These are phyloP conservation scores for Macrophya alboannulata DNA, from an alignment of 2,888 invertebrate genomes.

Conservation along the genomic window DNA sequence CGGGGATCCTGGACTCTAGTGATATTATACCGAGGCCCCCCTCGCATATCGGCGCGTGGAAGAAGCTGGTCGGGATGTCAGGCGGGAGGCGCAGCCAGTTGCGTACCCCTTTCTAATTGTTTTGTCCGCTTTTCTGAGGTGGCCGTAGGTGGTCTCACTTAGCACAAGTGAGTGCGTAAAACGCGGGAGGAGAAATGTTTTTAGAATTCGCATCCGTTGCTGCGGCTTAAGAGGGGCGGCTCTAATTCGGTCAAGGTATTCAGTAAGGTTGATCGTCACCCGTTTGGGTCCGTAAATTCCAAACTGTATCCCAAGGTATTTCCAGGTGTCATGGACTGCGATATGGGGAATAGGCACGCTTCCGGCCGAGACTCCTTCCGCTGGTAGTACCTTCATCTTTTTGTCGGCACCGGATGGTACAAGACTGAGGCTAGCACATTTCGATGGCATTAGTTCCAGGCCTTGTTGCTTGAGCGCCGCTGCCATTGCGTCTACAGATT, in stretches of 20 bases:
- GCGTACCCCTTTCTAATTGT: constrained; percentile 68
- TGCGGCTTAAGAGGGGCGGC: constrained; percentile 76
- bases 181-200: constrained; percentile 75
- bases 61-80: constrained; percentile 70
- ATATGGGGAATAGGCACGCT: constrained; percentile 62
- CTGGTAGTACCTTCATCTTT: not conserved
- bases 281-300: constrained; percentile 70
- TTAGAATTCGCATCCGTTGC: constrained; percentile 74
- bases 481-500: not conserved
- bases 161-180: constrained; percentile 74
- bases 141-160: constrained; percentile 62
- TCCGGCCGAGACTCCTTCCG: not conserved
- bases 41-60: constrained; percentile 68
- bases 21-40: constrained; percentile 67
- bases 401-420: not conserved
- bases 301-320: constrained; percentile 70
- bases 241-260: constrained; percentile 66
- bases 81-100: constrained; percentile 71
- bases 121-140: constrained; percentile 70
- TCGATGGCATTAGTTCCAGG: not conserved
- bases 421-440: not conserved
- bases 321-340: constrained; percentile 66
- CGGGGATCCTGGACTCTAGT: not conserved
- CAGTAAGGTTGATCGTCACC: constrained; percentile 59
- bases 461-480: not conserved